Evolutionary conservation across 2,888 invertebrate species (phyloP), one percentile per base, ranked within the genome.

Genomic region (Formica aserva): DNA sequence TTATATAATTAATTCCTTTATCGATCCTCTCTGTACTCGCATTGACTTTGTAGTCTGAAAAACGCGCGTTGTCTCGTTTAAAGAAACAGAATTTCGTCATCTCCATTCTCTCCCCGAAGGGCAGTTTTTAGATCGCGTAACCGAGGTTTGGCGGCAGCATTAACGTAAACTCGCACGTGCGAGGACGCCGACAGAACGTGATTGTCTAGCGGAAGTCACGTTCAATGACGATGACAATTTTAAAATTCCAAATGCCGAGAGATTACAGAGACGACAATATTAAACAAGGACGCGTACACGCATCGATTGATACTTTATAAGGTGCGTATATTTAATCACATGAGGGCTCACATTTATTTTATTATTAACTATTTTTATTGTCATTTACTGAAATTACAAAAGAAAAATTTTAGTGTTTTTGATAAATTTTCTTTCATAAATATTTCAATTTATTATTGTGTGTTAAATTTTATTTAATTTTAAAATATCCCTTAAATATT

Each of bases 141-240:
- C 26, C 78, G 71, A 80, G 78, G 78, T 60, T 76, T 2, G 18
- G 41, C 48, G 22, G 9, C 38, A 29, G 63, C 41, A 75, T 74
- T 74, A 74, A 41, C 62, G 52, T 29, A n/a, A 52, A 48, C 69
- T 45, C 62, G 55, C 67, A 57, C 82, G 75, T 82, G 66, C 89
- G 86, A 87, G 88, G 87, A 85, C 87, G 67, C 32, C 60, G 71
- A 26, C 63, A 29, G 67, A 55, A 87, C 88, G 85, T 88, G 86
- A 88, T 76, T 78, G 83, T 74, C 77, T 86, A 77, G 85, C 88
- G 88, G 88, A 88, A 88, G 88, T 84, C 83, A 82, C 57, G 82
- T 84, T 86, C 87, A 84, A 84, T 85, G 88, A 88, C 88, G 71
- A 32, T 29, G 85, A 77, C 84, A 69, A 60, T 78, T 87, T 65